Conservation (phyloP, 2,888 invertebrate species). For the Conus canariensis region DNA sequence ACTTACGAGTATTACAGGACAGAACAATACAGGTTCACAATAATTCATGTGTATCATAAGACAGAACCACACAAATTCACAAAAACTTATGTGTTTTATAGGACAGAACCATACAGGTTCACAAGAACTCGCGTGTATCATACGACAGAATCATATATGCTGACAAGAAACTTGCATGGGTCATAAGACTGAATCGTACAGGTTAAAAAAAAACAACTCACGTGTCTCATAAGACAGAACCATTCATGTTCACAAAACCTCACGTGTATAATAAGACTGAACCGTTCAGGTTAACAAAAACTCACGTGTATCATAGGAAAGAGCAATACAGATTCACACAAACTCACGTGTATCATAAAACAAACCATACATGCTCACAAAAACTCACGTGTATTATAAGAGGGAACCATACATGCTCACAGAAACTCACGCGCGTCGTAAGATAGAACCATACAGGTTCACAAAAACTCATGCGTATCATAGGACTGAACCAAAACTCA, state of each 20-base stretch:
- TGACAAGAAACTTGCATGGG: slow-evolving; percentile 28
- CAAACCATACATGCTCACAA: background rate
- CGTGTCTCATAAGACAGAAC: slow-evolving; percentile 5
- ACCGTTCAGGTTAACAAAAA: background rate
- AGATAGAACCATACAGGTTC: too few species aligned
- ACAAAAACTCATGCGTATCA: too few species aligned
- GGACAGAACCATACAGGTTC: background rate
- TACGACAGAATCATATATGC: background rate
- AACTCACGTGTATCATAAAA: slow-evolving; percentile 21
- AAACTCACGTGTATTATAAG: background rate
- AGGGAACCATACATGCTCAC: background rate
- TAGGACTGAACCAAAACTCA: too few species aligned
- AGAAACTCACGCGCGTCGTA: background rate
- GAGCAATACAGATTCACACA: too few species aligned
- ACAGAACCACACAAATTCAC: background rate
- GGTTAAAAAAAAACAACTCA: slow-evolving; percentile 30
- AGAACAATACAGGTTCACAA: too few species aligned
- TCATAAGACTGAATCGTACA: background rate
- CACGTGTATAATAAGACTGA: background rate
- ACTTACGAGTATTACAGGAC: background rate
- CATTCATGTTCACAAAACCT: background rate
- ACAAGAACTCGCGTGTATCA: too few species aligned
- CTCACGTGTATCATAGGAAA: background rate
- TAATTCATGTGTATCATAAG: too few species aligned
- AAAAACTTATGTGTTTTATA: too few species aligned